Evolutionary conservation across 2,888 invertebrate species (phyloP).

Genomic region (Drosophila neotestacea): DNA sequence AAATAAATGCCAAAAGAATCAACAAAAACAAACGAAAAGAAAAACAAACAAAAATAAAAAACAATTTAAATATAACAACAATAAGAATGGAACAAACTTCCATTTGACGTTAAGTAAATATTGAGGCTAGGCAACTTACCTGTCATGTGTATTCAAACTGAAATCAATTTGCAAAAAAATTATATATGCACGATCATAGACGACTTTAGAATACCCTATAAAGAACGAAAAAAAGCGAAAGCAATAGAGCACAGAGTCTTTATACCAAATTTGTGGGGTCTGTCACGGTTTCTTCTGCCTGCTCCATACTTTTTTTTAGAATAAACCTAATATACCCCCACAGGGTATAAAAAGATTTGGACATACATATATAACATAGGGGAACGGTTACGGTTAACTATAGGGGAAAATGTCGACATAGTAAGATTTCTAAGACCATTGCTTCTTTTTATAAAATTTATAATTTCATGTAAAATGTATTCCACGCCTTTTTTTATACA

Average conservation of each 20-base stretch:
- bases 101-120: constrained; percentile 73
- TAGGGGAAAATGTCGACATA: too few species aligned
- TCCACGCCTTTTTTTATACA: too few species aligned
- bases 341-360: too few species aligned
- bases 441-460: too few species aligned
- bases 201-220: neutral
- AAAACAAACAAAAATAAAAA: constrained; percentile 1
- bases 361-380: too few species aligned
- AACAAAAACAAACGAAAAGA: constrained; percentile 6
- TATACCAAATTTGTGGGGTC: too few species aligned
- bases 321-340: too few species aligned
- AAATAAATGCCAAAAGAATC: constrained; percentile 29
- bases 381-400: too few species aligned
- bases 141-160: constrained; percentile 68
- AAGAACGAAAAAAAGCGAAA: neutral
- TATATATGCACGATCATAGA: neutral
- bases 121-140: constrained; percentile 49
- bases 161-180: constrained; percentile 66
- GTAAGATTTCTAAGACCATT: too few species aligned
- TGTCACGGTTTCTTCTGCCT: too few species aligned
- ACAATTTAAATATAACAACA: neutral
- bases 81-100: constrained; percentile 49
- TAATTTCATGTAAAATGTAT: too few species aligned
- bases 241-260: neutral
- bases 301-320: too few species aligned